These are phyloP conservation scores for Jacana jacana DNA, from an alignment of 2,113 vertebrate species.

Conservation along the genomic window DNA sequence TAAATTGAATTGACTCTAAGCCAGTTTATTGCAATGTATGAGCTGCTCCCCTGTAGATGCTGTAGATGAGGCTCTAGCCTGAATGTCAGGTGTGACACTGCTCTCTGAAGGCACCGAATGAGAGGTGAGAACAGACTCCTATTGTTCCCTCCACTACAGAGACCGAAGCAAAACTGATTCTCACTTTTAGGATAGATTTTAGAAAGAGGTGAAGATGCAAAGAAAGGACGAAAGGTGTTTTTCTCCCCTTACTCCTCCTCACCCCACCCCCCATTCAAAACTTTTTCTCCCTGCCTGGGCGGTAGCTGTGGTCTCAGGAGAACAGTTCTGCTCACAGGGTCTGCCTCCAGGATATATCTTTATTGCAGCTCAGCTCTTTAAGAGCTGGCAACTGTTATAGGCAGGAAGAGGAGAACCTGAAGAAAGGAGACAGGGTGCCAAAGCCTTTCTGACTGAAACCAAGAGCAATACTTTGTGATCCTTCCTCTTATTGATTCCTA, in stretches of 20 bases:
- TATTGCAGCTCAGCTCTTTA: background rate
- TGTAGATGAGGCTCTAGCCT: background rate
- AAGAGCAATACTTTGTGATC: background rate
- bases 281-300: background rate
- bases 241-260: background rate
- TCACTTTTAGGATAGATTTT: background rate
- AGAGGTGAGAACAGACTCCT: background rate
- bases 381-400: background rate
- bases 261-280: background rate
- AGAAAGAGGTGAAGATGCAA: background rate
- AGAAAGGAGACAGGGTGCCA: background rate
- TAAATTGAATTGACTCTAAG: conserved; percentile 47
- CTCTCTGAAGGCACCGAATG: background rate
- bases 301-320: background rate
- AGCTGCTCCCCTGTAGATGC: background rate
- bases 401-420: background rate
- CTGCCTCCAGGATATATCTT: background rate
- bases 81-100: background rate
- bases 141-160: background rate
- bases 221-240: background rate
- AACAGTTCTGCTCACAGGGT: background rate
- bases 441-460: background rate
- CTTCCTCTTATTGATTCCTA: background rate
- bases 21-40: background rate
- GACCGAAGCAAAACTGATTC: background rate